phyloP scores from a whole-genome alignment of 2,888 invertebrate species.

The Cryptocephalus moraei region DNA sequence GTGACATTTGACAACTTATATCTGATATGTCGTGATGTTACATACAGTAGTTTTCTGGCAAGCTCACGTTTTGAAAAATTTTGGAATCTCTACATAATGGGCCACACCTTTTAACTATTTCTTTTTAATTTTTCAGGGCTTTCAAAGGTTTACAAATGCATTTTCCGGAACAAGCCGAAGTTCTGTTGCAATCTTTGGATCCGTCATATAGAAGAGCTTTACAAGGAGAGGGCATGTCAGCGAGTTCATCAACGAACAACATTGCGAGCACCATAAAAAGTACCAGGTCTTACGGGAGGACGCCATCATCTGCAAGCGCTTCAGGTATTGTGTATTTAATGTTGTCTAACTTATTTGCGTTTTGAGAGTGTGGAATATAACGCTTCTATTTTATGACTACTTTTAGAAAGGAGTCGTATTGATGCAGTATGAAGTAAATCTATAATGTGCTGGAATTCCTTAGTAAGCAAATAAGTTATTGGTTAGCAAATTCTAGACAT shows the following conservation, averaged over 20 bases:
- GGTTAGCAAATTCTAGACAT: too few species aligned
- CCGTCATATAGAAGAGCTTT: constrained; percentile 60
- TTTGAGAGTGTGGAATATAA: too few species aligned
- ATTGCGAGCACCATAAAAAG: constrained; percentile 36
- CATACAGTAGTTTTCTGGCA: background rate
- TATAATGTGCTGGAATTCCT: too few species aligned
- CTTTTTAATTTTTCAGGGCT: constrained; percentile 47
- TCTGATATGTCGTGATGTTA: background rate
- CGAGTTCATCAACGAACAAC: constrained; percentile 46
- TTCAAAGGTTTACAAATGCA: constrained; percentile 83
- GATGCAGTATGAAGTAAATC: too few species aligned
- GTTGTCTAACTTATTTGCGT: too few species aligned
- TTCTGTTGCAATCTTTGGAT: constrained; percentile 73
- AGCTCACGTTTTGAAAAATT: too few species aligned
- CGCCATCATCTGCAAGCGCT: constrained; percentile 28
- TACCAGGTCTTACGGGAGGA: constrained; percentile 32
- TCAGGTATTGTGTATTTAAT: constrained; percentile 32
- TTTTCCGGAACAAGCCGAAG: constrained; percentile 85
- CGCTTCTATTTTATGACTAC: too few species aligned
- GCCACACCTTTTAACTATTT: too few species aligned
- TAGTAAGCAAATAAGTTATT: background rate
- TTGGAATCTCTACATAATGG: too few species aligned
- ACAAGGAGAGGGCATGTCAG: constrained; percentile 44
- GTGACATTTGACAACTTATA: background rate
- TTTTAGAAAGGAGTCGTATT: too few species aligned